Evolutionary conservation across 2,113 vertebrate genomes (phyloP), one percentile per base, ranked within the genome.

Genomic region (Pantherophis guttatus): DNA sequence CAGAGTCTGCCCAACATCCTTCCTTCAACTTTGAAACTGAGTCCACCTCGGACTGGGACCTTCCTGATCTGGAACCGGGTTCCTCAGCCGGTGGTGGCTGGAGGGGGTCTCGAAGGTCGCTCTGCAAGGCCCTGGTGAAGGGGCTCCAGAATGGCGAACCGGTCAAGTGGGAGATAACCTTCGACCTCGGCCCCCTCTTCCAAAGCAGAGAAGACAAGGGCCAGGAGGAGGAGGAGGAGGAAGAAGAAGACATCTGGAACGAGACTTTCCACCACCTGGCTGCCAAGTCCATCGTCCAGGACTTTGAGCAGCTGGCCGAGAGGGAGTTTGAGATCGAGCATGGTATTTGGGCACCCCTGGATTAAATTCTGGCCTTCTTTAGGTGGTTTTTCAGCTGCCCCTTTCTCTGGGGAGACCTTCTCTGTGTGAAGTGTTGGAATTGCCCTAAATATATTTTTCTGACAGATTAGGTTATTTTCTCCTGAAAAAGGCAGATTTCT

Each of bases 241-340:
- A 98, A 0, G 94, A 97, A n/a, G 65, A 15, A 33, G 99, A 99
- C 91, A 96, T 98, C 86, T 99, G 99, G 99, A 98, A 97, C 0
- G 98, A 99, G 97, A 99, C 99, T 94, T 99, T 99, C 97, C 99
- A 99, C 95, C 98, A 99, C 94, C 96, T 99, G 98, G 99, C 99
- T 0, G 99, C 98, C 58, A 97, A 97, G 86, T 98, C 99, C n/a
- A 98, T 99, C 96, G 98, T 99, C 94, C 97, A 98, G 2, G 99
- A 99, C 97, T 99, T 99, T 0, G 99, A 99, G 96, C 98, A 98
- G 94, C 98, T 99, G 93, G 98, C 97, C 0, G 97, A 99, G 52
- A 98, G 97, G 57, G 98, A 99, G 95, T 95, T 97, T n/a, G 99
- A 99, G 94, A 99, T 99, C 0, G 99, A 99, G 94, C 98, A 98